Evolutionary conservation across 2,888 invertebrate species (phyloP).

Genomic region (Morpho deidamia): DNA sequence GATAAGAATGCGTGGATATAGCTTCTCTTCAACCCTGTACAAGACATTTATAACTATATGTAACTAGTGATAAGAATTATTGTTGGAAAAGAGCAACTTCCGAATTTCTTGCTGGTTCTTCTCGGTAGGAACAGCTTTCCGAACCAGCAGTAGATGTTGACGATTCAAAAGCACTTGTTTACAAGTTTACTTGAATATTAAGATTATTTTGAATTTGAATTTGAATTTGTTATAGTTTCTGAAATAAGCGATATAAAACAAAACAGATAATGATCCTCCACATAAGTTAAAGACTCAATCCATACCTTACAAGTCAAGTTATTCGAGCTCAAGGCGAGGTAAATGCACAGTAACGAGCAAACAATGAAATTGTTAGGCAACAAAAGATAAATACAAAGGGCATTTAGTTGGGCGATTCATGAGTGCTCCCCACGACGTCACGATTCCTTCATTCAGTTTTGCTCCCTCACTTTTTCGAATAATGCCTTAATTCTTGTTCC

Average conservation of each 20-base stretch:
- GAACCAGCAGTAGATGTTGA: too few relatives aligned
- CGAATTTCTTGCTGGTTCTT: too few relatives aligned
- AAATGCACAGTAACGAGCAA: slow-evolving; percentile 48
- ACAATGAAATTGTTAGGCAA: slow-evolving; percentile 53
- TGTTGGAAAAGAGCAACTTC: too few relatives aligned
- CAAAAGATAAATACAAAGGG: slow-evolving; percentile 48
- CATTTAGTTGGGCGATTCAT: slow-evolving; percentile 33
- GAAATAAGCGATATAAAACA: slow-evolving; percentile 22
- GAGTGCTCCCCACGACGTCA: slow-evolving; percentile 24
- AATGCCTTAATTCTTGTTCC: too few relatives aligned
- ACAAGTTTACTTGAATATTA: too few relatives aligned
- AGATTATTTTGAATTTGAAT: too few relatives aligned
- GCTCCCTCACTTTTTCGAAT: slow-evolving; percentile 18
- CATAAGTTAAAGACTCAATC: slow-evolving; percentile 58
- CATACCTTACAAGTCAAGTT: slow-evolving; percentile 45
- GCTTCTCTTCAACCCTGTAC: too few relatives aligned
- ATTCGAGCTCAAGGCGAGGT: slow-evolving; percentile 31
- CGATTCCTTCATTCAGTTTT: slow-evolving; percentile 17
- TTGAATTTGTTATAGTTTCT: neutral
- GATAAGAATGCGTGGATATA: too few relatives aligned
- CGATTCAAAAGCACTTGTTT: too few relatives aligned
- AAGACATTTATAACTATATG: too few relatives aligned
- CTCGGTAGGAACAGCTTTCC: too few relatives aligned
- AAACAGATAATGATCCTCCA: slow-evolving; percentile 49
- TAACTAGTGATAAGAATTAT: too few relatives aligned